Evolutionary conservation across 1,140 invertebrate genomes (phyloP), one percentile per base, ranked within the genome.

Genomic region (Oppia nitens): DNA sequence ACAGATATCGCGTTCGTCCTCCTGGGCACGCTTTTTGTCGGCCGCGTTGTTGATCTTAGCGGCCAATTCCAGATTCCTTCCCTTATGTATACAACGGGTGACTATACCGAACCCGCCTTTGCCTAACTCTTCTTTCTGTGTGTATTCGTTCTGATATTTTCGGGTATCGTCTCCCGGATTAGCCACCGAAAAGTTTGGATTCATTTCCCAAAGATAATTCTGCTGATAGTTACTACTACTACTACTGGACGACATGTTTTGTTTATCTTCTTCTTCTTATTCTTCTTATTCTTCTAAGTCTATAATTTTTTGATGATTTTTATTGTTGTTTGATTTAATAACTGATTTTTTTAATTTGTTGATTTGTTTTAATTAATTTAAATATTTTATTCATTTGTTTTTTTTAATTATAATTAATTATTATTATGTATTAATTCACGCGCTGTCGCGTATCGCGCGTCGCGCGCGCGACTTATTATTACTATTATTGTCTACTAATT

Each of bases 1-100:
- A 80, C 77, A 12, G 47, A 47, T 20, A 2, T 3, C 3, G 53
- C 32, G 48, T 48, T 24, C 29, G 14, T 14, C 9, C 20, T 49
- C 21, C 62, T 25, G 40, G 47, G 53, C 50, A 26, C 20, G 49
- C 48, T 25, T 45, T 53, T 53, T 57, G 21, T 14, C 11, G 23
- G 23, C 55, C 20, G 9, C 40, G 25, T 26, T 29, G 29, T 29
- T 57, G 14, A 6, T 47, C 23, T 52, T 50, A 23, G 24, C 49
- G 11, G 49, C 49, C 11, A 20, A 50, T 9, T 11, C 6, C 49
- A 11, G 6, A 9, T 23, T 11, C n/a, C n/a, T 50, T 23, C 24
- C 6, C 24, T 50, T 50, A 23, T 50, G 11, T 9, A 50, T 23
- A 24, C 49, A 50, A 9, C 49, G 49, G 20, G n/a, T 20, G 11